Conservation (phyloP, 1,140 invertebrate species). For the Conopomorpha cramerella region DNA sequence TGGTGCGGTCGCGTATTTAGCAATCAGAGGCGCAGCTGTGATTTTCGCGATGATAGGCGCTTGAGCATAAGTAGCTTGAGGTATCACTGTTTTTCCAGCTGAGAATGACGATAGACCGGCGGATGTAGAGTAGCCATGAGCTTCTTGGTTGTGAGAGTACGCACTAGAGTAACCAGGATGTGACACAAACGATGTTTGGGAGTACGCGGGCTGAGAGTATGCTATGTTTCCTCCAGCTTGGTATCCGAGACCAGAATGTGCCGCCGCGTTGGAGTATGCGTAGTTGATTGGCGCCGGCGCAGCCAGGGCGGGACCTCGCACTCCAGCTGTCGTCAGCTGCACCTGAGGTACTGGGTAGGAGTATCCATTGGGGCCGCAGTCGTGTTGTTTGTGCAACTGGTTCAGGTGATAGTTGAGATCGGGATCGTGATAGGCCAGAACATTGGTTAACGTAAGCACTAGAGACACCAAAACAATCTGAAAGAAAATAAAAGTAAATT, state of each 20-base stretch:
- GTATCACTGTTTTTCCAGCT: constrained; percentile 21
- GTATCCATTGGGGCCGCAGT: constrained; percentile 32
- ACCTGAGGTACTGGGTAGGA: constrained; percentile 39
- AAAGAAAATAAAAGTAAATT: constrained; percentile 14
- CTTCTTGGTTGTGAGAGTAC: constrained; percentile 23
- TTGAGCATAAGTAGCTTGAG: constrained; percentile 43
- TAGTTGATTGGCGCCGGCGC: constrained; percentile 4
- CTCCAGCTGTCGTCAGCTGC: constrained; percentile 26
- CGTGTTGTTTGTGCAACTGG: constrained; percentile 30
- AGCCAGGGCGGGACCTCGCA: constrained; percentile 17
- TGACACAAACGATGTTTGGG: constrained; percentile 17
- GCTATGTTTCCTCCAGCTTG: constrained; percentile 7
- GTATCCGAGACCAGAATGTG: constrained; percentile 13
- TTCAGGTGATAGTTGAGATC: constrained; percentile 52
- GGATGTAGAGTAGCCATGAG: constrained; percentile 49
- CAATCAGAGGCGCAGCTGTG: constrained; percentile 45
- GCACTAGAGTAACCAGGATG: constrained; percentile 14
- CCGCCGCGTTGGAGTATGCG: too few species aligned
- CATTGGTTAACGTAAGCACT: constrained; percentile 13
- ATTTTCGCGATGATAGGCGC: constrained; percentile 54
- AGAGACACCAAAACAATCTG: constrained; percentile 28
- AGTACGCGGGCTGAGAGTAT: constrained; percentile 22
- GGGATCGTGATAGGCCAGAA: constrained; percentile 49
- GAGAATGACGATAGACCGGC: constrained; percentile 37
- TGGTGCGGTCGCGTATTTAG: constrained; percentile 34